Percentiles rank a stretch among this genome's conserved stretches.
These are phyloP conservation scores for Brachylomia viminalis DNA, from an alignment of 2,888 invertebrate species.

Conservation along the genomic window DNA sequence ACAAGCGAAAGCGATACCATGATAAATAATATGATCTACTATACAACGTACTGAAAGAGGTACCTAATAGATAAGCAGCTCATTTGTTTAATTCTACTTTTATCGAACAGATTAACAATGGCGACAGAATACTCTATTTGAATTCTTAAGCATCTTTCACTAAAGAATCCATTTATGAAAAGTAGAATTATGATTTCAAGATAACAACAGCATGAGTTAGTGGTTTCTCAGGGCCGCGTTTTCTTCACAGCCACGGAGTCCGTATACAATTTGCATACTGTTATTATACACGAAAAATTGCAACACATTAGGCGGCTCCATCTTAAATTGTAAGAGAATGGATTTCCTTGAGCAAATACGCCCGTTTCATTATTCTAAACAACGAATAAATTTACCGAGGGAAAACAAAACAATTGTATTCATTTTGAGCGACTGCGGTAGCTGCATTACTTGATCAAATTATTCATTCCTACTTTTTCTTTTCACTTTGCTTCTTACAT, in stretches of 20 bases:
- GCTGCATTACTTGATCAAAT: conserved; percentile 88
- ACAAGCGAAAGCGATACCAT: conserved; percentile 68
- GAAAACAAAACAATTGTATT: conserved; percentile 89
- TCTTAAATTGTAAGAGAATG: conserved; percentile 88
- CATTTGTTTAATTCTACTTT: conserved; percentile 5
- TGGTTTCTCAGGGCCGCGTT: conserved; percentile 46
- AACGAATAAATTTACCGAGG: conserved; percentile 88
- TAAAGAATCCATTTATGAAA: conserved; percentile 19
- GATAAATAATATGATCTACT: conserved; percentile 32
- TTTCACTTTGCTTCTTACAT: conserved; percentile 66
- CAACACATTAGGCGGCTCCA: conserved; percentile 85
- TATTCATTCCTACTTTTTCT: conserved; percentile 81
- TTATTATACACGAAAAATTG: conserved; percentile 86
- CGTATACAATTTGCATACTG: conserved; percentile 79
- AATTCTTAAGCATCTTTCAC: not conserved
- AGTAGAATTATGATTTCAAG: conserved; percentile 24
- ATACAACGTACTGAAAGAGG: not conserved
- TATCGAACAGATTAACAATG: not conserved
- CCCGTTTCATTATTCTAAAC: conserved; percentile 89
- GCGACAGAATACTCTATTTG: not conserved
- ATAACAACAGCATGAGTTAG: conserved; percentile 54
- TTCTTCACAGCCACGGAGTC: conserved; percentile 58
- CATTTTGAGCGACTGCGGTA: conserved; percentile 86
- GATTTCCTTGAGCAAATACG: conserved; percentile 87
- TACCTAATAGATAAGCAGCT: not conserved